Evolutionary conservation across 2,113 vertebrate genomes (phyloP).

Genomic region (Oncorhynchus clarkii): DNA sequence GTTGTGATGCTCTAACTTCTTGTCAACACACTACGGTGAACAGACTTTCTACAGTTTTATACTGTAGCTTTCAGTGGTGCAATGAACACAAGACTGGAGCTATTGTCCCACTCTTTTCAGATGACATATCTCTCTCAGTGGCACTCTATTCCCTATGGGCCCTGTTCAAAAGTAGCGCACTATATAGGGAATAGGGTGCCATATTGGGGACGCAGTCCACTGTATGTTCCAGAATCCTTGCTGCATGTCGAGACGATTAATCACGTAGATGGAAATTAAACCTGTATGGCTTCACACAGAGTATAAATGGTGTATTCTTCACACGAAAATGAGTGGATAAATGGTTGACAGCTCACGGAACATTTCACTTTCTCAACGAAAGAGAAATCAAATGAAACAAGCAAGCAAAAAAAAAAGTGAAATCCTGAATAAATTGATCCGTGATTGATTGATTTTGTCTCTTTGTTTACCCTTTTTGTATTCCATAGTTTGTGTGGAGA

Average conservation of each 20-base stretch:
- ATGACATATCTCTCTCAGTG: background rate
- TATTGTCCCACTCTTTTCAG: conserved; percentile 6
- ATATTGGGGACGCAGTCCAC: background rate
- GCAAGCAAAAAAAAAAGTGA: no score
- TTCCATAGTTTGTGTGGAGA: no score
- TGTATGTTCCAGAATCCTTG: background rate
- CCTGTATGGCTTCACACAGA: background rate
- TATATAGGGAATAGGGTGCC: background rate
- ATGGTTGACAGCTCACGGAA: background rate
- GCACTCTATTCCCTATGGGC: no score
- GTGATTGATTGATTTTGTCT: no score
- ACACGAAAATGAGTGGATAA: background rate
- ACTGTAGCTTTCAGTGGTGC: conserved; percentile 12
- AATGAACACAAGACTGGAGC: conserved; percentile 26
- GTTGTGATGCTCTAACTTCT: conserved; percentile 53
- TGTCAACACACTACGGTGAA: conserved; percentile 28
- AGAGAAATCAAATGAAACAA: no score
- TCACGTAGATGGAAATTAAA: background rate
- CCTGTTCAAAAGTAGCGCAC: no score
- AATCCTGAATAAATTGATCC: no score
- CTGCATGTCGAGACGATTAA: background rate
- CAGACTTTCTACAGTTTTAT: conserved; percentile 38
- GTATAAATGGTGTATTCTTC: background rate
- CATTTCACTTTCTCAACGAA: no score
- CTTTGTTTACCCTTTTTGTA: no score